A percentile compares a stretch with the other conserved stretches of the same genome.
Conservation (phyloP, 2,888 invertebrate genomes). For the Thelaira solivaga region DNA sequence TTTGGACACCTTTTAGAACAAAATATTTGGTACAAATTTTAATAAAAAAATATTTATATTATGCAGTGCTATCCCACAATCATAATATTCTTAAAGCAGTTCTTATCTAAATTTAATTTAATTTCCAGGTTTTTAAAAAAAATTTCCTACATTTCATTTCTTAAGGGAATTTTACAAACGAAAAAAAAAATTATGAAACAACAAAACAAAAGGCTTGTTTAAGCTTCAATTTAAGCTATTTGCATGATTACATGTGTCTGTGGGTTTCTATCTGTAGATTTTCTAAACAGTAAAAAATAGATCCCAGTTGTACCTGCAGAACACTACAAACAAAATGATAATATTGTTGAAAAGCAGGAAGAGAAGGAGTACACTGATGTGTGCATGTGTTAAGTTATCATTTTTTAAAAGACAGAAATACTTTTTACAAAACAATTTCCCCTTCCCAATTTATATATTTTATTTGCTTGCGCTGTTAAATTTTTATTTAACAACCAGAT, state of each 20-base stretch:
- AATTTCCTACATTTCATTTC: not conserved
- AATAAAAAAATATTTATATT: no score
- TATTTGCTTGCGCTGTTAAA: not conserved
- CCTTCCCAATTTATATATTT: not conserved
- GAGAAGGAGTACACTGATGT: no score
- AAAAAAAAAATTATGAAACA: no score
- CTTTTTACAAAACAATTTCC: not conserved
- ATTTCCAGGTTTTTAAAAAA: no score
- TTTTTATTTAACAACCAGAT: constrained; percentile 47
- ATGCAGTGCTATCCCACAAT: no score
- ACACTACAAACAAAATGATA: constrained; percentile 9
- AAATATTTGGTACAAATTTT: no score
- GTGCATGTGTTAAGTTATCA: constrained; percentile 1
- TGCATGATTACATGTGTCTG: constrained; percentile 61
- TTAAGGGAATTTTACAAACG: constrained; percentile 1
- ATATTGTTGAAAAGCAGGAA: not conserved
- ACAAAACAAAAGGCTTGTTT: constrained; percentile 58
- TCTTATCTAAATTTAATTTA: not conserved
- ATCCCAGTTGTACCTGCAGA: constrained; percentile 42
- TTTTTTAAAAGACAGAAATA: no score
- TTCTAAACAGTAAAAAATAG: constrained; percentile 24
- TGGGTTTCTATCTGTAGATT: constrained; percentile 40
- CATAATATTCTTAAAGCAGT: no score
- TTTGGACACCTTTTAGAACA: no score
- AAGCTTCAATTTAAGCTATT: constrained; percentile 61